Conservation (phyloP, 2,113 vertebrate species). For the Synchiropus splendidus region DNA sequence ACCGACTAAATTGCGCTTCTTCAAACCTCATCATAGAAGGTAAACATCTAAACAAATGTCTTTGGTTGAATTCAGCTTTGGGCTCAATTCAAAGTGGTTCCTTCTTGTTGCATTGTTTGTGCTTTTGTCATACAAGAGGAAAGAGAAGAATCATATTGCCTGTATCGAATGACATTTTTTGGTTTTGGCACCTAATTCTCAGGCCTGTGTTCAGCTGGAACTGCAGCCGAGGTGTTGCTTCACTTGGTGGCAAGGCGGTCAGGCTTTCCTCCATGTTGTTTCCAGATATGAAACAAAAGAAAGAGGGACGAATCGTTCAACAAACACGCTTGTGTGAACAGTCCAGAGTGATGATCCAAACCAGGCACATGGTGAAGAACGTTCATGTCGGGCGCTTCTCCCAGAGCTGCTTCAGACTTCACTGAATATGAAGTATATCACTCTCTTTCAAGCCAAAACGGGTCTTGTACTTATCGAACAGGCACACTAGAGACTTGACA, state of each 20-base stretch:
- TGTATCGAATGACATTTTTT: no score
- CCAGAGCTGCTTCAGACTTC: constrained; percentile 36
- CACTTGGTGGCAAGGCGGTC: neutral
- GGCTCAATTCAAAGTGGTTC: constrained; percentile 16
- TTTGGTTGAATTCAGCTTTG: constrained; percentile 47
- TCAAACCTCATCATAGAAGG: no score
- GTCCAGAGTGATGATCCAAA: constrained; percentile 37
- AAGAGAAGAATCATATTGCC: neutral
- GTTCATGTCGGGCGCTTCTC: constrained; percentile 12
- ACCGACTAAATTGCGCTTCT: no score
- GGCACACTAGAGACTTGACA: constrained; percentile 74
- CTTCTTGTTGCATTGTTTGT: constrained; percentile 63
- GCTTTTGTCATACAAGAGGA: constrained; percentile 34
- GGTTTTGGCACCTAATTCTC: no score
- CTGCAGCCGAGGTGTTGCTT: no score
- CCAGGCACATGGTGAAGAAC: constrained; percentile 12
- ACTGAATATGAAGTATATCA: constrained; percentile 78
- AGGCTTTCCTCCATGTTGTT: constrained; percentile 9
- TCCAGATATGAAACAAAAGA: constrained; percentile 9
- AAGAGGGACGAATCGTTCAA: constrained; percentile 21
- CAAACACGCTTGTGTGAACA: constrained; percentile 14
- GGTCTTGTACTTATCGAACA: constrained; percentile 88
- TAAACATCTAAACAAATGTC: constrained; percentile 3
- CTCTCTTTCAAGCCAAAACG: constrained; percentile 80
- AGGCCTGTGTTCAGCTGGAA: no score